These are phyloP conservation scores for Brenthis ino DNA, from an alignment of 2,888 invertebrate genomes.

Conservation along the genomic window DNA sequence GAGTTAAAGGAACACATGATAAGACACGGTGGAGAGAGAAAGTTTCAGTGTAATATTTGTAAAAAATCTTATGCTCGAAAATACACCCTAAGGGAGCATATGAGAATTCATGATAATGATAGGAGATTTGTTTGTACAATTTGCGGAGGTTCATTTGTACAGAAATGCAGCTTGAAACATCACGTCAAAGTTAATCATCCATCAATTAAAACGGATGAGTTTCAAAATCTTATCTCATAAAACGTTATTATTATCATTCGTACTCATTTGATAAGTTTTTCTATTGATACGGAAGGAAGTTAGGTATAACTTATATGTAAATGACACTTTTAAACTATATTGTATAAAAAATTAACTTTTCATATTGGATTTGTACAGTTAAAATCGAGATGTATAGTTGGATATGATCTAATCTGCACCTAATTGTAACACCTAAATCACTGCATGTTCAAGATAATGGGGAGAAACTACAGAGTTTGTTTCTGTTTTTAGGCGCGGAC, in stretches of 20 bases:
- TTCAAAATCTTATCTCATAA: conserved; percentile 34
- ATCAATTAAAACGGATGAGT: conserved; percentile 35
- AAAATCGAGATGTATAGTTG: conserved; percentile 19
- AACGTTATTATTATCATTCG: not conserved
- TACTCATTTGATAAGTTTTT: no score
- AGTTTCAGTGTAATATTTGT: conserved; percentile 74
- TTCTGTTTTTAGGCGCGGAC: conserved; percentile 74
- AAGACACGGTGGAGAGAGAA: conserved; percentile 76
- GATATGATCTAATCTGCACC: conserved; percentile 39
- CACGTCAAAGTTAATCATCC: conserved; percentile 70
- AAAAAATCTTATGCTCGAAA: conserved; percentile 77
- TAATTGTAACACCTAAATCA: conserved; percentile 36
- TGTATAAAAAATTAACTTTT: conserved; percentile 1
- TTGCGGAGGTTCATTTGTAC: conserved; percentile 68
- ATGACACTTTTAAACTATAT: not conserved
- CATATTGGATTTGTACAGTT: conserved; percentile 1
- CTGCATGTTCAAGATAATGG: conserved; percentile 44
- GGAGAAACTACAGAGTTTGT: conserved; percentile 49
- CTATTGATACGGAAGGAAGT: no score
- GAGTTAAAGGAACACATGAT: conserved; percentile 81
- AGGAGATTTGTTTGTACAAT: conserved; percentile 63
- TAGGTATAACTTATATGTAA: not conserved
- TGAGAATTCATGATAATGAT: conserved; percentile 71
- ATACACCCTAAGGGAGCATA: conserved; percentile 69
- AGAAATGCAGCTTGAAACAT: conserved; percentile 70